Evolutionary conservation across 2,888 invertebrate species (phyloP).

Genomic region (Seladonia tumulorum): DNA sequence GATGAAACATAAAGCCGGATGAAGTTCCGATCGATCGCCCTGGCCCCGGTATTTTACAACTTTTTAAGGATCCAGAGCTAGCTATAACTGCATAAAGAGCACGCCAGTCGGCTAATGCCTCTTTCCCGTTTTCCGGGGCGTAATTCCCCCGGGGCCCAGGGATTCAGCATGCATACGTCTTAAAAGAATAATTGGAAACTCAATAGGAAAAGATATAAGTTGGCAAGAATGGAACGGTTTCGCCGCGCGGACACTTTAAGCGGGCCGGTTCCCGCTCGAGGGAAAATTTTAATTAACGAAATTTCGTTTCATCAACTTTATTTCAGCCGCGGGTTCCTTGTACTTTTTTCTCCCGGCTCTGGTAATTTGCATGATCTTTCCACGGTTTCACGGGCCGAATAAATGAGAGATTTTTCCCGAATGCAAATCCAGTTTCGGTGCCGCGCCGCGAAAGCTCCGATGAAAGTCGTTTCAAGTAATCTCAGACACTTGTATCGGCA

Average conservation of each 20-base stretch:
- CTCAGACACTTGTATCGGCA: constrained; percentile 61
- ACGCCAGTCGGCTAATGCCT: not conserved
- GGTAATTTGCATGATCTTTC: constrained; percentile 62
- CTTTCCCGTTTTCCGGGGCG: not conserved
- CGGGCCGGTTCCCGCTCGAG: constrained; percentile 13
- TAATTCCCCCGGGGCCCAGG: not conserved
- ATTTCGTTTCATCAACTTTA: constrained; percentile 57
- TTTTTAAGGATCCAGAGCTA: not conserved
- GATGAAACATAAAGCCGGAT: not conserved
- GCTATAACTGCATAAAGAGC: constrained; percentile 1
- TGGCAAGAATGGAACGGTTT: constrained; percentile 26
- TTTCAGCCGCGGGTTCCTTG: constrained; percentile 29
- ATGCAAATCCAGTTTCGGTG: constrained; percentile 60
- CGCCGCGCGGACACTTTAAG: constrained; percentile 4
- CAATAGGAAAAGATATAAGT: constrained; percentile 29
- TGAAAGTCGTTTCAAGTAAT: constrained; percentile 70
- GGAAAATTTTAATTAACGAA: constrained; percentile 61
- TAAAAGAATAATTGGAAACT: constrained; percentile 4
- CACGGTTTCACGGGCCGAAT: constrained; percentile 37
- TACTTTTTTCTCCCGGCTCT: constrained; percentile 11
- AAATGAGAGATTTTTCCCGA: constrained; percentile 63
- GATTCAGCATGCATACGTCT: not conserved
- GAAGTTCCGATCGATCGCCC: not conserved
- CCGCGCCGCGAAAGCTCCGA: constrained; percentile 50
- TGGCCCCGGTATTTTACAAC: not conserved